Percentiles rank a stretch among this genome's conserved stretches.
Evolutionary conservation across 2,113 vertebrate species (phyloP).

Genomic region (Felis chaus): DNA sequence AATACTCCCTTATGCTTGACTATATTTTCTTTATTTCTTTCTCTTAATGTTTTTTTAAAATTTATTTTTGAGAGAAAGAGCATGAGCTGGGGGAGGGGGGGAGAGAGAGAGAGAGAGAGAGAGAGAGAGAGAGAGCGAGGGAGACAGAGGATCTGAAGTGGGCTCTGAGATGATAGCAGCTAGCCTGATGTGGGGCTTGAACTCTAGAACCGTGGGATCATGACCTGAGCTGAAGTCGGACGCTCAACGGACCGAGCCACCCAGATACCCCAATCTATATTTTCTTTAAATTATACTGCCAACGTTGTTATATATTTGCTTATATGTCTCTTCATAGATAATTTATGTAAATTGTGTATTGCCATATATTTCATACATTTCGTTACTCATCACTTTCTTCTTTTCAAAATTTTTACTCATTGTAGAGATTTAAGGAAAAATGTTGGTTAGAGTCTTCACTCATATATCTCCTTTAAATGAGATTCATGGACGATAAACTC

Average conservation of each 20-base stretch:
- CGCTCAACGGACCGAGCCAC: too few relatives aligned
- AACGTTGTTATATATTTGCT: neutral
- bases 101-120: too few relatives aligned
- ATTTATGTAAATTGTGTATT: neutral
- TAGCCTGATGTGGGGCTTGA: too few relatives aligned
- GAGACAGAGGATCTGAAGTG: too few relatives aligned
- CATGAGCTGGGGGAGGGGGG: too few relatives aligned
- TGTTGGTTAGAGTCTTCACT: neutral
- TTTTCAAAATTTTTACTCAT: neutral
- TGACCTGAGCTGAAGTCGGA: too few relatives aligned
- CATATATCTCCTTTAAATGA: neutral
- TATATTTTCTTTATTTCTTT: too few relatives aligned
- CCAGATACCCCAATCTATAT: neutral
- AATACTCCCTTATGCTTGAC: neutral
- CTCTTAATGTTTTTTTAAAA: too few relatives aligned
- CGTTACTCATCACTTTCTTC: neutral
- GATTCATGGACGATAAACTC: neutral
- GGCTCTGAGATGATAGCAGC: too few relatives aligned
- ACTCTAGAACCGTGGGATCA: too few relatives aligned
- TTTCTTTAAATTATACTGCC: neutral
- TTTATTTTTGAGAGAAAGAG: too few relatives aligned
- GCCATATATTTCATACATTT: neutral
- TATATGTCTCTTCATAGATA: neutral
- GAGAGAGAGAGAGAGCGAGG: too few relatives aligned
- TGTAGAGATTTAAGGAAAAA: neutral